Base-by-base conservation (phyloP, 2,888 invertebrate genomes). In the Spisula subtruncata region DNA sequence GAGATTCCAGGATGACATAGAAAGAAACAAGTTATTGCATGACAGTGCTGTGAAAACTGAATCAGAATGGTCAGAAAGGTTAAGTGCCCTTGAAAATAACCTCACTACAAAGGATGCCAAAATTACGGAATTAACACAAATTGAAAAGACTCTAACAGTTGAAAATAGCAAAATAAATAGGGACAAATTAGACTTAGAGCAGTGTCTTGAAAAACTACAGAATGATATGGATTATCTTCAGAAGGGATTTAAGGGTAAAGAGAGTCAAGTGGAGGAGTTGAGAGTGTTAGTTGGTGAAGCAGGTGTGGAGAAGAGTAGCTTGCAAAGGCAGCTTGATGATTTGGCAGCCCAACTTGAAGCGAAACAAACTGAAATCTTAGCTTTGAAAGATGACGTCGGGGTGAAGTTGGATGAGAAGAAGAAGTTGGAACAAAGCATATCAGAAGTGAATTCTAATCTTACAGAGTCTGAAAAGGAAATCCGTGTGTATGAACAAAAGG, bases 1-100 rank as follows among this genome's bases (percentile, higher is more conserved):
- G 14, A 71, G 90, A 66, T 80, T 84, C 46, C 71, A 85, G 60
- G 90, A 91, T 16, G 92, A 92, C 54, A 16, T 91, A 46, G 81
- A 88, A 32, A 88, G 92, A 88, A 91, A 89, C 80, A 92, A 90
- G 48, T 86, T 90, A n/a, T 92, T 92, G 46, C 89, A 91, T 89
- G 87, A 88, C 35, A 54, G 81, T 75, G 88, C 91, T 48, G 85
- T 90, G 35, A 92, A 91, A 85, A 89, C 90, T 56, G 91, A 92
- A 41, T 90, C 92, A n/a, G 91, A 92, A n/a, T 82, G 90, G 16
- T 91, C 91, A 35, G 85, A 88, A 10, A 89, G 91, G 80, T 90
- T 93, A 83, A 80, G 84, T 82, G 75, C 66, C 35, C 85, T 93
- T 18, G 92, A 92, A 89, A 86, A 86, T 79, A 89, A 85, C 80